These are phyloP conservation scores for Ruditapes philippinarum DNA, from an alignment of 1,140 invertebrate species.

Conservation along the genomic window DNA sequence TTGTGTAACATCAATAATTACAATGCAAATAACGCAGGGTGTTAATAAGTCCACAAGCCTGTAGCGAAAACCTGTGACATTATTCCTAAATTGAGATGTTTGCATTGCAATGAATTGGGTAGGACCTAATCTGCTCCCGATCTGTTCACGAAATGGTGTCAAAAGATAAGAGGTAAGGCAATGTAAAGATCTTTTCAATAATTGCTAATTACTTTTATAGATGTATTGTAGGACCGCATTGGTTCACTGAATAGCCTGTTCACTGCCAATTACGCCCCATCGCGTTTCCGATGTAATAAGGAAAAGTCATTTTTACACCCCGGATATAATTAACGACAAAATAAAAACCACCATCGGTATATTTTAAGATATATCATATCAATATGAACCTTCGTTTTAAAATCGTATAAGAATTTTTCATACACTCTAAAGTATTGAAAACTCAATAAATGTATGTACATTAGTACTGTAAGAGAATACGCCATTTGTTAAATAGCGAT, in stretches of 20 bases:
- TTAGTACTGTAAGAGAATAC: no score
- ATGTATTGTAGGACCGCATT: neutral
- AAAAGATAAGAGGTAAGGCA: conserved; percentile 47
- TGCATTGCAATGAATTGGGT: conserved; percentile 30
- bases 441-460: no score
- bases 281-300: neutral
- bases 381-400: no score
- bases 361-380: no score
- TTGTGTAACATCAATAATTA: conserved; percentile 62
- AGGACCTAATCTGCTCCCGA: conserved; percentile 41
- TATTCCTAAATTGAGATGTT: conserved; percentile 58
- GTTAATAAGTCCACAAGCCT: conserved; percentile 61
- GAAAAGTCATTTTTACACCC: neutral
- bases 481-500: no score
- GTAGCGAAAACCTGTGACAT: conserved; percentile 59
- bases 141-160: conserved; percentile 58
- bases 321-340: neutral
- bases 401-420: no score
- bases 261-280: neutral
- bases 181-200: conserved; percentile 17
- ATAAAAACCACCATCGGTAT: no score
- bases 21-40: conserved; percentile 39
- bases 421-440: no score
- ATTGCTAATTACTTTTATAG: neutral
- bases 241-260: neutral